A percentile compares a stretch with the other conserved stretches of the same genome.
phyloP scores from a whole-genome alignment of 2,113 vertebrate genomes.

The Percopsis transmontana region DNA sequence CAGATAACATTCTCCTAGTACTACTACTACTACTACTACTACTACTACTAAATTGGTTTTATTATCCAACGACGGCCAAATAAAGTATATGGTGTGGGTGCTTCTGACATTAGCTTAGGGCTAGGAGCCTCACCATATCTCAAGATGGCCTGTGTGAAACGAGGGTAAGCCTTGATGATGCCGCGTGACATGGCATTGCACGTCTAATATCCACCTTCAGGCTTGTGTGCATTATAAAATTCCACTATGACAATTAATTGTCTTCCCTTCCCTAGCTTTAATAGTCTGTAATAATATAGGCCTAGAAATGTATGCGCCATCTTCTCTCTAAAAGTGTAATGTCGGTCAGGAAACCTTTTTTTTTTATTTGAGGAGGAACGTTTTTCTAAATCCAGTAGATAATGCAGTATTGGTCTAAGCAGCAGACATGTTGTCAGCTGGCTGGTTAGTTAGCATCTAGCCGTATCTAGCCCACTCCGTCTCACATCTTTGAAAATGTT shows the following conservation, averaged over 20 bases:
- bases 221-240: too few relatives aligned
- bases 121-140: conserved; percentile 34
- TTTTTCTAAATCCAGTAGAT: not conserved
- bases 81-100: conserved; percentile 29
- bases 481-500: not conserved
- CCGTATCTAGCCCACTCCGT: not conserved
- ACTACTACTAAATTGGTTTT: too few relatives aligned
- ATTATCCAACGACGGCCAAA: conserved; percentile 15
- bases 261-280: too few relatives aligned
- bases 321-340: not conserved
- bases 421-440: conserved; percentile 4
- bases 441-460: too few relatives aligned
- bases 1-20: too few relatives aligned
- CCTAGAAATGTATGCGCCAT: not conserved
- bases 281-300: not conserved
- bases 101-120: conserved; percentile 4
- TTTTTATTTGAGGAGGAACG: not conserved
- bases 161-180: too few relatives aligned
- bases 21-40: too few relatives aligned
- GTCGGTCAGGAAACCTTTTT: not conserved
- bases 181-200: too few relatives aligned
- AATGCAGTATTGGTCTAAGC: not conserved
- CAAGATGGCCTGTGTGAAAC: not conserved
- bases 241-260: too few relatives aligned
- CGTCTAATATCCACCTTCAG: too few relatives aligned